These are phyloP conservation scores for Ylistrum balloti DNA, from an alignment of 1,140 invertebrate species.

Conservation along the genomic window DNA sequence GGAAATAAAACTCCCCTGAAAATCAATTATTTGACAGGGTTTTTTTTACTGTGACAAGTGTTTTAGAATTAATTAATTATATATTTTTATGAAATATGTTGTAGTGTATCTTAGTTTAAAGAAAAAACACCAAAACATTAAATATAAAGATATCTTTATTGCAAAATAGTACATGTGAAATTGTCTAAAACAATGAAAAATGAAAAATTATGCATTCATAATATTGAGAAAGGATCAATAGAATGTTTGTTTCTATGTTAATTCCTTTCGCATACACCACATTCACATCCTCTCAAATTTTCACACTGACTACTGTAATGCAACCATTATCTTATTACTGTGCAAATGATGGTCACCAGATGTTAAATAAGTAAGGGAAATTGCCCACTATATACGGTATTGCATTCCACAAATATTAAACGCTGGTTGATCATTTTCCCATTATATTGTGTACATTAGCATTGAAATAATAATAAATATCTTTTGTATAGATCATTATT, in stretches of 20 bases:
- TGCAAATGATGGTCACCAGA: background rate
- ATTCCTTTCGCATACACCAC: too few relatives aligned
- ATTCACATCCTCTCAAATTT: too few relatives aligned
- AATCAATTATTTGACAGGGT: too few relatives aligned
- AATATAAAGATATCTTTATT: background rate
- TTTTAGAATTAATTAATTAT: too few relatives aligned
- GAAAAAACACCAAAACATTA: background rate
- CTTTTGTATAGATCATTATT: background rate
- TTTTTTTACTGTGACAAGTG: too few relatives aligned
- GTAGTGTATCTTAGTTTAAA: too few relatives aligned
- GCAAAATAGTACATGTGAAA: background rate
- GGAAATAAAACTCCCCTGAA: too few relatives aligned
- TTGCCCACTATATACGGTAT: too few relatives aligned
- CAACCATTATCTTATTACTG: background rate
- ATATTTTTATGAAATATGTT: too few relatives aligned
- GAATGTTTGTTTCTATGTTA: too few relatives aligned
- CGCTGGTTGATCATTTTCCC: background rate
- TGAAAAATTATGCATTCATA: background rate
- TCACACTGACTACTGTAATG: background rate
- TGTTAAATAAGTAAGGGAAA: background rate
- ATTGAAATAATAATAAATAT: background rate
- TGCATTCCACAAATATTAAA: background rate
- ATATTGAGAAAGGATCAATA: background rate
- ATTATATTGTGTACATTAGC: too few relatives aligned
- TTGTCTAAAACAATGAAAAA: background rate